phyloP scores from a whole-genome alignment of 2,113 vertebrate genomes.

The Ceyx cyanopectus region DNA sequence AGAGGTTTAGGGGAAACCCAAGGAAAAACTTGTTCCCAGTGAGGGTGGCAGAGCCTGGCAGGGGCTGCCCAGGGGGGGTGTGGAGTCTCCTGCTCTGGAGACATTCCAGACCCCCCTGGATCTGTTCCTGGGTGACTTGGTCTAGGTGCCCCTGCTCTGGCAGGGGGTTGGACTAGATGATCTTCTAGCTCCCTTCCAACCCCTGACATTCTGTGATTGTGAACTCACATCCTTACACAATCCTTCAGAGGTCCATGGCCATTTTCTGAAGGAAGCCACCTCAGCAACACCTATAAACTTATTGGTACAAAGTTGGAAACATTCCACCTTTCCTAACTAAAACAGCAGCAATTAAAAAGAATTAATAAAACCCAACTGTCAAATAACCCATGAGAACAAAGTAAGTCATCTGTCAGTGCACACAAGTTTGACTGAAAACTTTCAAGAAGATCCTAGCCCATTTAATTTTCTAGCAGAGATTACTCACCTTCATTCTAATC shows the following conservation, averaged over 20 bases:
- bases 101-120: too few relatives aligned
- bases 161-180: too few relatives aligned
- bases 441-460: neutral
- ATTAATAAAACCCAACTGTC: neutral
- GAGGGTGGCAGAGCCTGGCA: too few relatives aligned
- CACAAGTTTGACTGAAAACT: constrained; percentile 9
- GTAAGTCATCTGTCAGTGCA: neutral
- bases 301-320: neutral
- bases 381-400: constrained; percentile 2
- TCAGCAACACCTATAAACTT: neutral
- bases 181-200: too few relatives aligned
- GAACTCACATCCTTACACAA: neutral
- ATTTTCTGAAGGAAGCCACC: neutral
- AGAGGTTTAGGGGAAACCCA: too few relatives aligned
- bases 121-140: too few relatives aligned
- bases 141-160: too few relatives aligned
- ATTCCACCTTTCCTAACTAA: neutral
- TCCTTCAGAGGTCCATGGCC: neutral
- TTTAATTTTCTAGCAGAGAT: constrained; percentile 32
- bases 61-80: too few relatives aligned
- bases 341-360: neutral
- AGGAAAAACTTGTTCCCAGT: too few relatives aligned
- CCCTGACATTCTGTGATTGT: too few relatives aligned
- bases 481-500: constrained; percentile 23
- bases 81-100: too few relatives aligned